Base-by-base conservation (phyloP, 2,888 invertebrate species). In the Leptodirus hochenwartii region DNA sequence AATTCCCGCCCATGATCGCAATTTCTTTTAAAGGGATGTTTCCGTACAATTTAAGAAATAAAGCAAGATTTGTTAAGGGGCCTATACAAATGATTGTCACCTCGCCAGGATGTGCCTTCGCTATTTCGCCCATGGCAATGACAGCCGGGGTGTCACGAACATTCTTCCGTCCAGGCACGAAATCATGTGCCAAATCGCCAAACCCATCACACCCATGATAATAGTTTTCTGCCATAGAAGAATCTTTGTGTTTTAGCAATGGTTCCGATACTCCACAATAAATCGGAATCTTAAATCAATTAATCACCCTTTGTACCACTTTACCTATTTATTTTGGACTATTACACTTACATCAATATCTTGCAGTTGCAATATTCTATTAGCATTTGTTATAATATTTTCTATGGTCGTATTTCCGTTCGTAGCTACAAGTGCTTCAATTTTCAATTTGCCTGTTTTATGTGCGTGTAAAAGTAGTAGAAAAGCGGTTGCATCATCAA, bases 1-100 rank as follows among this genome's bases (percentile, higher is more conserved):
- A 64, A 51, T 79, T 77, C 34, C 84, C 84, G 5, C 82, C 85
- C 63, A 81, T 81, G 4, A 84, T 61, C 46, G 66, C 75, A 20
- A 82, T 53, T 25, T 72, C 69, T 35, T 69, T 68, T 1, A 56
- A 44, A 1, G 67, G 49, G 44, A 85, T 72, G 3, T 61, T 47
- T 0, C 73, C 66, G 40, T 75, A 76, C 43, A 79, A 49, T 43
- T 70, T 68, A 2, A 75, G 59, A 2, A 80, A 71, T 34, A 81
- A 44, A 0, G 84, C 85, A 23, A 84, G 56, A 44, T 85, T 87
- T 1, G 85, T 85, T 14, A 85, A 50, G 0, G 85, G 69, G 1
- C 76, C 85, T 14, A 81, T 49, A 20, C 72, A 64, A 5, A 78
- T 56, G 6, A 79, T 44, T 1, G 64, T 62, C 10, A 78, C 53